A percentile compares a stretch with the other conserved stretches of the same genome.
These are phyloP conservation scores for Porites evermanni DNA, from an alignment of 92 coral and sea anemone genomes.

Conservation along the genomic window DNA sequence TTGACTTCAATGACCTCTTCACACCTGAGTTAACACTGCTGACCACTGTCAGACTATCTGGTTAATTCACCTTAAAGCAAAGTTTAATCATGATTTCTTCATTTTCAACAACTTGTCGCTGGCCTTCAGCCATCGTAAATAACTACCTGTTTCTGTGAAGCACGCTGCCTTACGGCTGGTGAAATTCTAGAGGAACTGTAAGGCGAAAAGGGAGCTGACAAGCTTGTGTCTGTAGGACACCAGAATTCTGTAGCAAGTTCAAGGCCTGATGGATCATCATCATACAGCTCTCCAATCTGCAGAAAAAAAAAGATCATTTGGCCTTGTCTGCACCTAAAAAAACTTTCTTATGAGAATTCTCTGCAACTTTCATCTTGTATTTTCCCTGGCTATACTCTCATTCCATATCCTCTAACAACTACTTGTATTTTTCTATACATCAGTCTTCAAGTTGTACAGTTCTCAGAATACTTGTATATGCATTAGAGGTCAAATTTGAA, in stretches of 20 bases:
- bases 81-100: too few species aligned
- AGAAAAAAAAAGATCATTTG: neutral
- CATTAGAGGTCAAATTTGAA: too few species aligned
- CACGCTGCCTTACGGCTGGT: constrained; percentile 76
- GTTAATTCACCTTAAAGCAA: too few species aligned
- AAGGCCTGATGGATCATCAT: constrained; percentile 80
- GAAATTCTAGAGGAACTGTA: constrained; percentile 57
- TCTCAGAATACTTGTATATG: too few species aligned
- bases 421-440: too few species aligned
- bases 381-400: too few species aligned
- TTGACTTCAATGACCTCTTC: too few species aligned
- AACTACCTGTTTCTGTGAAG: constrained; percentile 85
- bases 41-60: too few species aligned
- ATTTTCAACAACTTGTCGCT: too few species aligned
- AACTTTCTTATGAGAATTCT: neutral
- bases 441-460: too few species aligned
- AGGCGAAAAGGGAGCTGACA: constrained; percentile 71
- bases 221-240: constrained; percentile 84
- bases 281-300: constrained; percentile 93
- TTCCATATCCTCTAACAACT: too few species aligned
- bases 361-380: neutral
- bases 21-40: too few species aligned
- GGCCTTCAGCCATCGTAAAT: neutral
- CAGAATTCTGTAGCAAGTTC: constrained; percentile 92
- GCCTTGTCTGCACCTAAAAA: neutral